phyloP scores from a whole-genome alignment of 2,113 vertebrate species.

The Scytalopus superciliaris region DNA sequence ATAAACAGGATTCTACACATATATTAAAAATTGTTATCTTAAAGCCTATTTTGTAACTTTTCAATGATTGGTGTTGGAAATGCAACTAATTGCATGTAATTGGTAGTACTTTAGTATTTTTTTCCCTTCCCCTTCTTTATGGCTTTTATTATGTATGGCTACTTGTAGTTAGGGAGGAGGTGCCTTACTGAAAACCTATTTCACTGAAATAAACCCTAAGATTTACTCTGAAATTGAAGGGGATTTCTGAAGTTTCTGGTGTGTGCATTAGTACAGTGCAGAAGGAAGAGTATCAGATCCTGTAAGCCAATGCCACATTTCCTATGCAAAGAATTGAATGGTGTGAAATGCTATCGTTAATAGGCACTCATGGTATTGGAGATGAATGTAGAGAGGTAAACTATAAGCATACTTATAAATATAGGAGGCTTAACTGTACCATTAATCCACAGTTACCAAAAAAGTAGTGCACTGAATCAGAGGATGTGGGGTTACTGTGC shows the following conservation, averaged over 20 bases:
- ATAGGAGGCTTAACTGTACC: background rate
- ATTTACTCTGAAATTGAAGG: constrained; percentile 30
- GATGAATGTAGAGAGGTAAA: constrained; percentile 8
- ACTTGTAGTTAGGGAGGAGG: constrained; percentile 2
- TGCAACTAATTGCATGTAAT: constrained; percentile 32
- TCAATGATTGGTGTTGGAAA: background rate
- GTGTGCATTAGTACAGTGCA: background rate
- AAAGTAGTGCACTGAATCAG: background rate
- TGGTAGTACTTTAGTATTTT: constrained; percentile 25
- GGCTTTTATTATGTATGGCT: constrained; percentile 10
- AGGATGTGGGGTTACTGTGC: background rate
- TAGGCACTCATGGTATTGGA: background rate
- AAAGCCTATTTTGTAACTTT: constrained; percentile 32
- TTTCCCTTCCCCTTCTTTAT: constrained; percentile 6
- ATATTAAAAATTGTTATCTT: constrained; percentile 15
- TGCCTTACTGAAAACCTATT: constrained; percentile 19
- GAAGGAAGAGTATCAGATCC: background rate
- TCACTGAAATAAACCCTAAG: constrained; percentile 10
- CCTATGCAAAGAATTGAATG: background rate
- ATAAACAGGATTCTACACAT: background rate
- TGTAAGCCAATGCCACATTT: background rate
- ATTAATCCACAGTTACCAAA: background rate
- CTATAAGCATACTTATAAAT: background rate
- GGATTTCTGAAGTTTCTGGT: background rate
- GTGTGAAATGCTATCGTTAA: background rate